Conservation (phyloP, 2,888 invertebrate genomes). For the Aphidius colemani region DNA sequence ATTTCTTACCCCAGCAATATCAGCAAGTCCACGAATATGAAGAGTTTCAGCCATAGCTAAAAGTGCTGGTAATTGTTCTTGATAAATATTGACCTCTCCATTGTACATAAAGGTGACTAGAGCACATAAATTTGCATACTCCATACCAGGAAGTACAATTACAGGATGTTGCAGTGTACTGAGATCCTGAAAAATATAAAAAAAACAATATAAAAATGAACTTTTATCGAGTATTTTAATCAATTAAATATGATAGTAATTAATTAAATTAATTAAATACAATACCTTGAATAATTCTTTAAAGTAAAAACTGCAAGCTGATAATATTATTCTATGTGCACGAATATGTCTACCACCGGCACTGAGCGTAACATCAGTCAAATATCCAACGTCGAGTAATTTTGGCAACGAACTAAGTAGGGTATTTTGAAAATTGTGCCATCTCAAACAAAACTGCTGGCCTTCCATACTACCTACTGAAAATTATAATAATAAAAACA, state of each 20-base stretch:
- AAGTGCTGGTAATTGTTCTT: conserved; percentile 76
- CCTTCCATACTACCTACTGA: conserved; percentile 63
- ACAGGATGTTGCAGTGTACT: conserved; percentile 73
- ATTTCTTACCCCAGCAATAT: conserved; percentile 73
- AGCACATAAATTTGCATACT: conserved; percentile 72
- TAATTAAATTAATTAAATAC: not conserved
- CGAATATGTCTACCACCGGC: conserved; percentile 83
- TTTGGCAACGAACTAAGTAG: conserved; percentile 78
- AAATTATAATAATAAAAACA: conserved; percentile 25
- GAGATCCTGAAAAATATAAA: conserved; percentile 65
- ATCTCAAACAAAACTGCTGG: conserved; percentile 80
- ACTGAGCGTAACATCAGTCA: conserved; percentile 86
- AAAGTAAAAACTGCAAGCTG: conserved; percentile 90
- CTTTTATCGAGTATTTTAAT: not conserved
- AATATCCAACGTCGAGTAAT: conserved; percentile 77
- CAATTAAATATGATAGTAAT: not conserved
- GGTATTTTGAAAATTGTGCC: conserved; percentile 81
- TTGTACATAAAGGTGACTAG: conserved; percentile 87
- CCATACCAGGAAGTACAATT: conserved; percentile 74
- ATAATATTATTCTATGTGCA: conserved; percentile 84
- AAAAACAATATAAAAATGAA: not conserved
- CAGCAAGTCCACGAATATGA: conserved; percentile 81
- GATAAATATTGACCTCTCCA: conserved; percentile 84
- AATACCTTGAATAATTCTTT: conserved; percentile 82
- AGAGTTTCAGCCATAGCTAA: conserved; percentile 79